phyloP scores from a whole-genome alignment of 2,888 invertebrate species.

The Hedya salicella region DNA sequence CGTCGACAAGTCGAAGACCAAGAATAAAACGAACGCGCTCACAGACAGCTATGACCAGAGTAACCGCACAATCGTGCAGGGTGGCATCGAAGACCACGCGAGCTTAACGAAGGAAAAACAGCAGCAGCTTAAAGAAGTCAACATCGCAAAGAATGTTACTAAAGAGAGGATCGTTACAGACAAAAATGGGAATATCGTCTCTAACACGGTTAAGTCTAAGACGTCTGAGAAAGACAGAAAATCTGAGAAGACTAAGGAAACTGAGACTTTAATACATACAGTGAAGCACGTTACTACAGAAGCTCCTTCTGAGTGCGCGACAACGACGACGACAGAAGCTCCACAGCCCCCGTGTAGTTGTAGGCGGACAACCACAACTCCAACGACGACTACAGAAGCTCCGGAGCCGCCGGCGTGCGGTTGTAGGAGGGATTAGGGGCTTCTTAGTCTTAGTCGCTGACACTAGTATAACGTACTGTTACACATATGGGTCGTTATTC shows the following conservation, averaged over 20 bases:
- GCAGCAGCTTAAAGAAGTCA: neutral
- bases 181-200: conserved; percentile 8
- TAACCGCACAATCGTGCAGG: conserved; percentile 6
- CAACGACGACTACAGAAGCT: conserved; percentile 1
- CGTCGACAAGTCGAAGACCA: conserved; percentile 6
- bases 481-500: too few species aligned
- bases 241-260: conserved; percentile 16
- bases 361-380: neutral
- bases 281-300: conserved; percentile 1
- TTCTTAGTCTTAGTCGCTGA: too few species aligned
- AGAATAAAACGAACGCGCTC: neutral
- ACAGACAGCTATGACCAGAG: conserved; percentile 11
- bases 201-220: conserved; percentile 8
- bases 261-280: neutral
- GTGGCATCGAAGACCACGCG: neutral
- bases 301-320: neutral
- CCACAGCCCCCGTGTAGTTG: conserved; percentile 9
- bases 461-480: too few species aligned
- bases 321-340: conserved; percentile 13
- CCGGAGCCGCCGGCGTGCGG: conserved; percentile 9
- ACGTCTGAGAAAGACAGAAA: conserved; percentile 22
- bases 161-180: conserved; percentile 18
- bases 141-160: neutral
- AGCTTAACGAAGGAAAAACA: conserved; percentile 10
- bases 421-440: neutral